These are phyloP conservation scores for Olivierus martensii DNA, from an alignment of 1,140 invertebrate species.

Conservation along the genomic window DNA sequence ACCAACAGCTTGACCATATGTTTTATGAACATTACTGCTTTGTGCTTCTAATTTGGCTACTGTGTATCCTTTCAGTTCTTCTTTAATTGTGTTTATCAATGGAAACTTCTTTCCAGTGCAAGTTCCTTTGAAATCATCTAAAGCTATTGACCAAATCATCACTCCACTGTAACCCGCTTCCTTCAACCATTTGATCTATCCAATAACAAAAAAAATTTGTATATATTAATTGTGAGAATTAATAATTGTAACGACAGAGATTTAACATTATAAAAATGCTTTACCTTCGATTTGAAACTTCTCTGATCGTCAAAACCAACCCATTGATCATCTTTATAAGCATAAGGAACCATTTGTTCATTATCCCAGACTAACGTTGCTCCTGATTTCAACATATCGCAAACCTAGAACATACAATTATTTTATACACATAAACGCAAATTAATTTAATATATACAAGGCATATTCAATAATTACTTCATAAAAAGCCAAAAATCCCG, in stretches of 20 bases:
- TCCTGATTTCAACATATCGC: constrained; percentile 64
- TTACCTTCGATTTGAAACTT: constrained; percentile 78
- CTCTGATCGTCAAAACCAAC: constrained; percentile 88
- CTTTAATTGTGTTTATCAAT: constrained; percentile 66
- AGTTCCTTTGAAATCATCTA: constrained; percentile 66
- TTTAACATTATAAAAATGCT: neutral
- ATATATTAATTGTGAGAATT: no score
- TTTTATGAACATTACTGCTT: constrained; percentile 41
- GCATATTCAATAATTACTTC: constrained; percentile 36
- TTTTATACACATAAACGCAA: neutral
- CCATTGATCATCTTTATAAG: constrained; percentile 79
- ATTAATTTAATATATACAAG: constrained; percentile 8
- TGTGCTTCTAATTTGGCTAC: constrained; percentile 58
- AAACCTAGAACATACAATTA: constrained; percentile 38
- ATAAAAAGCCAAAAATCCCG: constrained; percentile 85
- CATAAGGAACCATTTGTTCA: constrained; percentile 65
- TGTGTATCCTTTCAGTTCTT: constrained; percentile 62
- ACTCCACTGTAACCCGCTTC: constrained; percentile 74
- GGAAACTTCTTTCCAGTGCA: constrained; percentile 81
- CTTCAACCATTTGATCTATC: constrained; percentile 69
- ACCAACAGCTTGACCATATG: neutral
- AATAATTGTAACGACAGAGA: no score
- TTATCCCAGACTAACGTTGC: constrained; percentile 86
- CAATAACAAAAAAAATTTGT: no score
- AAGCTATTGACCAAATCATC: constrained; percentile 91